Evolutionary conservation across 2,797 vertebrate genomes (phyloP).

Genomic region (Melanotaenia pygmaea): DNA sequence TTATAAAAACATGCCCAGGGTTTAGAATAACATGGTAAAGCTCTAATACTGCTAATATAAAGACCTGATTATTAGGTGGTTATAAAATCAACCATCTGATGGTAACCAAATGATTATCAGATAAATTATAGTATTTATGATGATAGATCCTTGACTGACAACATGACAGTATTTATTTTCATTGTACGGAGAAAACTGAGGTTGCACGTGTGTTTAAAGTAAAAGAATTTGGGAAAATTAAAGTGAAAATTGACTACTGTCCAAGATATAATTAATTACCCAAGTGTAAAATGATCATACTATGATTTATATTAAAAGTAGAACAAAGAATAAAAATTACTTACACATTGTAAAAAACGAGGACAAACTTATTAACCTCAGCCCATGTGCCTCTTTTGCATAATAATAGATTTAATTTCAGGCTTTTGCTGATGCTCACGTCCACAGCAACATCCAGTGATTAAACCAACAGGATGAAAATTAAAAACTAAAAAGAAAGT

Average conservation of each 20-base stretch:
- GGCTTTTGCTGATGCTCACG: too few species aligned
- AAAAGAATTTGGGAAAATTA: not conserved
- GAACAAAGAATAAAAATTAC: not conserved
- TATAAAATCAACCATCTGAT: not conserved
- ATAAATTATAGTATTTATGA: not conserved
- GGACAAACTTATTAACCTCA: not conserved
- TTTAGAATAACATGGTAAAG: not conserved
- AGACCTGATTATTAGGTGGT: too few species aligned
- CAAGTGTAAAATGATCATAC: not conserved
- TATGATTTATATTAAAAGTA: not conserved
- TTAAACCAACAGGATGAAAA: not conserved
- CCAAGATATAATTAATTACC: constrained; percentile 3
- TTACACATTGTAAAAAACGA: not conserved
- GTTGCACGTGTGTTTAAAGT: not conserved
- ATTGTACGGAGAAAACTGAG: not conserved
- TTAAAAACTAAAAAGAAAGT: too few species aligned
- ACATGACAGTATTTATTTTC: not conserved
- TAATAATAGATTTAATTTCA: not conserved
- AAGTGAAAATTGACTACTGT: not conserved
- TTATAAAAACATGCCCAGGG: not conserved
- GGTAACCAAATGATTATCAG: not conserved
- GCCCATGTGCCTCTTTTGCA: not conserved
- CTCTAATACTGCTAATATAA: too few species aligned
- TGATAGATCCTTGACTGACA: not conserved
- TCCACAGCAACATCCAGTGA: not conserved